These are phyloP conservation scores for Odontesthes bonariensis DNA, from an alignment of 2,113 vertebrate species.

Conservation along the genomic window DNA sequence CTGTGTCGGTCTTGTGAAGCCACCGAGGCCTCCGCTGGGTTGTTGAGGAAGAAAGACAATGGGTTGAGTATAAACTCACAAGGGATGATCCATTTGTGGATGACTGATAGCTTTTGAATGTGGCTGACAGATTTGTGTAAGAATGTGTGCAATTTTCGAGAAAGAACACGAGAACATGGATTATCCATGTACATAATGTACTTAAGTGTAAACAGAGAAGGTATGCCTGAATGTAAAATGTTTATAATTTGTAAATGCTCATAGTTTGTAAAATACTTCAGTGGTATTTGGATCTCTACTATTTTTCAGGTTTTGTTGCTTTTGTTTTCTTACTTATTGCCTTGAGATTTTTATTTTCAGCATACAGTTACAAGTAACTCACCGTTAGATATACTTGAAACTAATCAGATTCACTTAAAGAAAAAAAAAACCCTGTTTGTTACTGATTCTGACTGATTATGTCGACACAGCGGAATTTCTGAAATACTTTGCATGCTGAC, in stretches of 20 bases:
- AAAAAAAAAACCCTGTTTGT: too few species aligned
- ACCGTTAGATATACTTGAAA: constrained; percentile 31
- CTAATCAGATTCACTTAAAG: background rate
- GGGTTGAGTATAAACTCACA: constrained; percentile 10
- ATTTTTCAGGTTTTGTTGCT: constrained; percentile 35
- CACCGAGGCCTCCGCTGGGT: background rate
- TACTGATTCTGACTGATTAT: constrained; percentile 7
- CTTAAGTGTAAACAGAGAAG: constrained; percentile 60
- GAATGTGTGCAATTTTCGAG: constrained; percentile 34
- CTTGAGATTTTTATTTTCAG: constrained; percentile 41
- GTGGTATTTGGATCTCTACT: constrained; percentile 21
- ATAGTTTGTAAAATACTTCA: constrained; percentile 45
- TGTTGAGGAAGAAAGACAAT: constrained; percentile 8
- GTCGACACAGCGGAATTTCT: constrained; percentile 1
- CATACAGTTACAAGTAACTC: constrained; percentile 35
- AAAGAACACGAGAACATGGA: constrained; percentile 36
- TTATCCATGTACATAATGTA: constrained; percentile 66
- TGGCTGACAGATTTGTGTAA: constrained; percentile 33
- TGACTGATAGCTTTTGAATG: constrained; percentile 21
- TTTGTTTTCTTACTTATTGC: constrained; percentile 46
- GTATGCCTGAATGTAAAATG: constrained; percentile 59
- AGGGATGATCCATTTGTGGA: background rate
- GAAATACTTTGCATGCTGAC: constrained; percentile 50
- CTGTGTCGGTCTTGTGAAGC: background rate
- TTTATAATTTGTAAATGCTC: constrained; percentile 72